Evolutionary conservation across 2,113 vertebrate species (phyloP).

Genomic region (Corydoras maculifer): DNA sequence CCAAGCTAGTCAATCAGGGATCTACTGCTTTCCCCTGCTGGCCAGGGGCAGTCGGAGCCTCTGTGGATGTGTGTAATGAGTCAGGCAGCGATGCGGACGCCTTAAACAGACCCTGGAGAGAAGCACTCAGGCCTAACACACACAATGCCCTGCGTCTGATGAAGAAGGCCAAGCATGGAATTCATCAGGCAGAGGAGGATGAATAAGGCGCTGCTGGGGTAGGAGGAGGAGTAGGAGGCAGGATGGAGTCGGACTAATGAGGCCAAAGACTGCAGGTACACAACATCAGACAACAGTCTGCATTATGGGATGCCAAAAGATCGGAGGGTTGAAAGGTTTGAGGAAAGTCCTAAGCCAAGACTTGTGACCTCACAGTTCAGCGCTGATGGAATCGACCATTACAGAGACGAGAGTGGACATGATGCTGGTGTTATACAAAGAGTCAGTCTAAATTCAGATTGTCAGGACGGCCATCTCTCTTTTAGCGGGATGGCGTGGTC

Average conservation of each 20-base stretch:
- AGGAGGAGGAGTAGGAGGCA: not conserved
- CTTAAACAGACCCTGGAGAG: constrained; percentile 58
- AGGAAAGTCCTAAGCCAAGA: too few relatives aligned
- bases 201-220: constrained; percentile 5
- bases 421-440: too few relatives aligned
- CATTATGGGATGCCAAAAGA: too few relatives aligned
- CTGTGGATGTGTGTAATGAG: constrained; percentile 38
- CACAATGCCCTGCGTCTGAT: constrained; percentile 45
- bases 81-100: constrained; percentile 45
- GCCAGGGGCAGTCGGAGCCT: constrained; percentile 30
- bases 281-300: too few relatives aligned
- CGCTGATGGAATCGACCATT: too few relatives aligned
- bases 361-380: too few relatives aligned
- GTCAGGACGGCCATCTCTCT: too few relatives aligned
- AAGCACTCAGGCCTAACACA: constrained; percentile 43
- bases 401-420: too few relatives aligned
- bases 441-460: too few relatives aligned
- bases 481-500: too few relatives aligned
- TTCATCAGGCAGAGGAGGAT: constrained; percentile 34
- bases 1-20: constrained; percentile 14
- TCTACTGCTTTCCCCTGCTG: constrained; percentile 30
- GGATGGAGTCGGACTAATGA: not conserved
- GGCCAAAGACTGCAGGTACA: too few relatives aligned
- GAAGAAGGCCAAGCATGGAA: constrained; percentile 47
- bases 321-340: too few relatives aligned